These are phyloP conservation scores for Pemphigus obesinymphae DNA, from an alignment of 1,140 invertebrate species.

Conservation along the genomic window DNA sequence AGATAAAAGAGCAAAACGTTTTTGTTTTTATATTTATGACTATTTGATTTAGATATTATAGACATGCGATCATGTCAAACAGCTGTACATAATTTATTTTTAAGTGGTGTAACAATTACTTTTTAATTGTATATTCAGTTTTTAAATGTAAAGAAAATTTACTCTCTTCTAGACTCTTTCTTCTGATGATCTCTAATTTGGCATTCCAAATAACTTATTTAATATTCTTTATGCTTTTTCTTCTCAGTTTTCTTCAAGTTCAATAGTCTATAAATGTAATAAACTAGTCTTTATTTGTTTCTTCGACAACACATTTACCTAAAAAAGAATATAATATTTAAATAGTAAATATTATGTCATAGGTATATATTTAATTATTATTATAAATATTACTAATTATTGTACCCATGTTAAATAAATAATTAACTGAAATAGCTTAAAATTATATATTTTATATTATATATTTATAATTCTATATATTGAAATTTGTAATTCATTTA, in stretches of 20 bases:
- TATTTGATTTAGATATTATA: conserved; percentile 78
- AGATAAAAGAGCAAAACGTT: conserved; percentile 54
- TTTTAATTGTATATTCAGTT: conserved; percentile 47
- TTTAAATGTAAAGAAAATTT: conserved; percentile 46
- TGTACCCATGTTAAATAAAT: too few species aligned
- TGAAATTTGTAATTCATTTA: too few species aligned
- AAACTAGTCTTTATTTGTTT: conserved; percentile 99
- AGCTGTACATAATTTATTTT: conserved; percentile 49
- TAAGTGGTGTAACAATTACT: conserved; percentile 6
- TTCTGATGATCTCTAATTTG: conserved; percentile 69
- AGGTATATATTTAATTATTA: not conserved
- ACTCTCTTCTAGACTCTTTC: conserved; percentile 51
- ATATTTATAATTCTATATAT: too few species aligned
- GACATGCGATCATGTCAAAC: conserved; percentile 51
- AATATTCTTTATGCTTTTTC: conserved; percentile 83
- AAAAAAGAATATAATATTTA: not conserved
- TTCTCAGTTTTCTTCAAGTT: conserved; percentile 61
- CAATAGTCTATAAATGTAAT: conserved; percentile 91
- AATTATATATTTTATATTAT: too few species aligned
- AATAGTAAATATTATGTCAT: too few species aligned
- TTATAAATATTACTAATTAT: too few species aligned
- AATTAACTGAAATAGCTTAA: too few species aligned
- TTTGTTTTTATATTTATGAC: conserved; percentile 71
- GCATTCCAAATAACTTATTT: conserved; percentile 78
- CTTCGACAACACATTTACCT: conserved; percentile 89